Evolutionary conservation across 2,797 vertebrate species (phyloP), one percentile per base, ranked within the genome.

Genomic region (Peromyscus aztecus): DNA sequence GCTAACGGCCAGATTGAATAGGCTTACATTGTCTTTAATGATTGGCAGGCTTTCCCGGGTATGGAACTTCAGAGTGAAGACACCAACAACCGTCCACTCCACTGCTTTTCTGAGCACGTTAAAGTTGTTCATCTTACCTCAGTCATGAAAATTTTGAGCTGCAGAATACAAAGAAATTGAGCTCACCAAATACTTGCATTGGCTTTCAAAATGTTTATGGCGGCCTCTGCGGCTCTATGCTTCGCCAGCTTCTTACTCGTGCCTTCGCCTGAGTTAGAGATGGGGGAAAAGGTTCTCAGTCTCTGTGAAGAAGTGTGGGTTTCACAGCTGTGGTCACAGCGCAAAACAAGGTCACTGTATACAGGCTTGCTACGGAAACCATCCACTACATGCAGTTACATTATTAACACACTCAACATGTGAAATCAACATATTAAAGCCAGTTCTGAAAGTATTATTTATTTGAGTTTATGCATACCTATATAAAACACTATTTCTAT

Each of bases 241-340:
- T 99, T 99, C 16, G 99, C 99, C 92, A 99, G 98, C 98, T 99
- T 99, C 99, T 99, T 99, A 98, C 99, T 99, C 17, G 99, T 95
- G 52, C 99, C 99, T 97, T 99, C 99, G 96, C 99, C 99, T 99
- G 97, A 75, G 97, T 82, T 90, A 83, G 87, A n/a, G 46, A 94
- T 31, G 67, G 76, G 71, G 90, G 83, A 87, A 65, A 67, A 69
- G 94, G 82, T 19, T 46, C 82, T 91, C 71, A 94, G 59, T 77
- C 81, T 37, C 92, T 94, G 40, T 90, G 67, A 94, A 77, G 88
- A 94, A 23, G 31, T 43, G 29, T 59, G n/a, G 63, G 21, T 71
- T 97, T 21, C 49, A 91, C 0, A 94, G 67, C 73, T 85, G 10
- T 63, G 61, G 83, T 81, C 55, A 76, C 40, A 80, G 78, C 65